Base-by-base conservation (phyloP, 2,888 invertebrate genomes). In the Xanthia togata region DNA sequence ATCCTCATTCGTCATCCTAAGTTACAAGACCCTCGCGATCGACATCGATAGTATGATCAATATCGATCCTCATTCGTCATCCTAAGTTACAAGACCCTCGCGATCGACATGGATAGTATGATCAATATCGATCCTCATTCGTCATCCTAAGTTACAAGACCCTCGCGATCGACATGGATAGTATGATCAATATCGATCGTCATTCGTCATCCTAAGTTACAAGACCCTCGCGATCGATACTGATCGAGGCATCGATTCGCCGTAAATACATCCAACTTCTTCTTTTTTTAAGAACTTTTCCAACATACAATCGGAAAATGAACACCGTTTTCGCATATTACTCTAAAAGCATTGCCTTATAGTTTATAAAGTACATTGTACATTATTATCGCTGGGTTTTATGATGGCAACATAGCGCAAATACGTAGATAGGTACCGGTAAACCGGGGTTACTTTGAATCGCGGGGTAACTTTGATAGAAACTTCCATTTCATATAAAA, bases 311-410 rank as follows among this genome's bases (percentile, higher is more conserved):
- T 50, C 20, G 8, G 50, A 50, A 41, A 17, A 60, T 38, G 17
- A 31, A 41, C 23, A 35, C 14, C 4, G 26, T n/a, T 44, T 62
- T 26, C 41, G 14, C 26, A 26, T 31, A 38, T n/a, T 38, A 6
- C 5, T 20, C 9, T 64, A 38, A 80, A 69, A 64, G n/a, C 26
- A 31, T 31, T 31, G 11, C 47, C 38, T 41, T 79, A 64, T n/a
- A n/a, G n/a, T n/a, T n/a, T n/a, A n/a, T n/a, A n/a, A n/a, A n/a
- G n/a, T n/a, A n/a, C 5, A 17, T 65, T 70, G 6, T 57, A 72
- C 59, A 69, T 53, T 68, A 55, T 57, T 50, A 69, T 78, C 72
- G 53, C 11, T 69, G 64, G 72, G 82, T n/a, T 62, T 82, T 72
- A 12, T 44, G 50, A 78, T 67, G 73, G 70, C 65, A 70, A 55